These are phyloP conservation scores for Tamias sibiricus DNA, from an alignment of 2,113 vertebrate genomes.

Conservation along the genomic window DNA sequence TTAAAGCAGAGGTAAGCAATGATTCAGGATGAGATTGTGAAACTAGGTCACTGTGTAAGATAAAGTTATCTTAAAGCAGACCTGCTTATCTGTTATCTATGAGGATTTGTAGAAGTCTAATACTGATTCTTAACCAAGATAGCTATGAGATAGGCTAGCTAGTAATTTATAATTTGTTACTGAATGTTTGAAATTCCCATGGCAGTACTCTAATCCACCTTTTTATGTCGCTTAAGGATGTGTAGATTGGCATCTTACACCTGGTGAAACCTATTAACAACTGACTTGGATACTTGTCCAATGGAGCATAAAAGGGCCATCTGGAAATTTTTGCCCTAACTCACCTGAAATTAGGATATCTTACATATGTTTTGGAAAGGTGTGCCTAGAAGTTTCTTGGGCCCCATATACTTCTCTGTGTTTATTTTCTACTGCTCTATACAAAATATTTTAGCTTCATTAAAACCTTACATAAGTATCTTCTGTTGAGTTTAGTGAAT, in stretches of 20 bases:
- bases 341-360: background rate
- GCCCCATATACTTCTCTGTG: background rate
- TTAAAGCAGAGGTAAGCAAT: background rate
- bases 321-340: background rate
- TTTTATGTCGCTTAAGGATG: background rate
- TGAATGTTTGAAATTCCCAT: background rate
- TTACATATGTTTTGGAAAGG: background rate
- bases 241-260: background rate
- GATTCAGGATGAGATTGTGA: constrained; percentile 16
- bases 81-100: background rate
- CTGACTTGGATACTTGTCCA: background rate
- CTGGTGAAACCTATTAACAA: background rate
- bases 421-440: background rate
- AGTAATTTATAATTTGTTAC: background rate
- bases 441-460: background rate
- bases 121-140: background rate
- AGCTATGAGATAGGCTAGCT: background rate
- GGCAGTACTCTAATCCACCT: background rate
- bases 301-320: background rate
- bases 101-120: background rate
- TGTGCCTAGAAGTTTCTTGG: background rate
- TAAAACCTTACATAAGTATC: background rate
- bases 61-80: background rate
- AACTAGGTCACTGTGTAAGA: background rate
- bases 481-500: background rate